Evolutionary conservation across 2,888 invertebrate genomes (phyloP).

Genomic region (Hipparchia sbordonii): DNA sequence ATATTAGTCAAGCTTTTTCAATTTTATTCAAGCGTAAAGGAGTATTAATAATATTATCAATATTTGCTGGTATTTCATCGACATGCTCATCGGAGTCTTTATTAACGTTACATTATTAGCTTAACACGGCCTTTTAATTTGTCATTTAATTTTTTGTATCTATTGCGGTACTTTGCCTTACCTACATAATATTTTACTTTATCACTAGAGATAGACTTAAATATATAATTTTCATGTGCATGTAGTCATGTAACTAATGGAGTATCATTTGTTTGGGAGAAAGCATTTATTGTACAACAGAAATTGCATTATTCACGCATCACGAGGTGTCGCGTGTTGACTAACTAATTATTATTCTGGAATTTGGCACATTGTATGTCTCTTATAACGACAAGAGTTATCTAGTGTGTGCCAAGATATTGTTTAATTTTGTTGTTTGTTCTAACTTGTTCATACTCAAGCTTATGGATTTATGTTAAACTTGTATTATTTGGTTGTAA

Average conservation of each 20-base stretch:
- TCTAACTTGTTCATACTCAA: neutral
- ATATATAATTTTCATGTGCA: neutral
- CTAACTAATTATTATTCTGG: constrained; percentile 13
- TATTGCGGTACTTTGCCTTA: neutral
- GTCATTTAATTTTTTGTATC: no score
- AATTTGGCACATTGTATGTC: constrained; percentile 15
- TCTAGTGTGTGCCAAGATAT: neutral
- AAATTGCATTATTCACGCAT: constrained; percentile 48
- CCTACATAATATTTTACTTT: no score
- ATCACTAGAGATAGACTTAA: neutral
- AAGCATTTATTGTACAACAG: constrained; percentile 8
- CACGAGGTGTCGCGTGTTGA: constrained; percentile 66
- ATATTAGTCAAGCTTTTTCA: no score
- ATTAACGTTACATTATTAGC: no score
- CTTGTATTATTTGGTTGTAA: no score
- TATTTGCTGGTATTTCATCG: no score
- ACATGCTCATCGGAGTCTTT: no score
- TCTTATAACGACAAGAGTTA: neutral
- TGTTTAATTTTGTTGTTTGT: neutral
- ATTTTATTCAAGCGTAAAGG: neutral
- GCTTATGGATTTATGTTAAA: no score
- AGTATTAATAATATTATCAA: neutral
- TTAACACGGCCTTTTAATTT: no score
- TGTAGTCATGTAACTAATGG: neutral
- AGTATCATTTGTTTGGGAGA: constrained; percentile 10